These are phyloP conservation scores for Macrobrachium nipponense DNA, from an alignment of 1,140 invertebrate species.

Conservation along the genomic window DNA sequence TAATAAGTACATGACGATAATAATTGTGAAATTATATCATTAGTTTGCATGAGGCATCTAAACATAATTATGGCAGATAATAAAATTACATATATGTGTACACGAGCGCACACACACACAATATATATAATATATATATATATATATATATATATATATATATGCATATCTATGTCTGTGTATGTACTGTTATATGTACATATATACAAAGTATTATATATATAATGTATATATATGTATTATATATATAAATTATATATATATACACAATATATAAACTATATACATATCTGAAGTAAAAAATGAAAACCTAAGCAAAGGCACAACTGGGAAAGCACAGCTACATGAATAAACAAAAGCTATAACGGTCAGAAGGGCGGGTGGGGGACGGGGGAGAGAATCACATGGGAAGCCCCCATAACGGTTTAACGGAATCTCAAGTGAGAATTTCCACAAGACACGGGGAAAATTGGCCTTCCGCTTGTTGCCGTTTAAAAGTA, in stretches of 20 bases:
- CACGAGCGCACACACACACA: too few species aligned
- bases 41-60: too few species aligned
- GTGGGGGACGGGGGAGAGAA: too few species aligned
- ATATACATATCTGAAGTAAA: background rate
- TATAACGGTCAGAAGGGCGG: background rate
- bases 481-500: background rate
- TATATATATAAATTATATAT: slow-evolving; percentile 20
- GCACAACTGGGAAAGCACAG: background rate
- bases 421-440: too few species aligned
- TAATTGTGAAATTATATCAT: too few species aligned
- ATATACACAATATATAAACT: background rate
- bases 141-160: background rate
- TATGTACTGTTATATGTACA: slow-evolving; percentile 1
- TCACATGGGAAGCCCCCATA: background rate
- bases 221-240: background rate
- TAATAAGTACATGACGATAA: too few species aligned
- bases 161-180: background rate
- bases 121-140: background rate
- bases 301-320: too few species aligned
- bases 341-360: background rate
- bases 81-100: too few species aligned
- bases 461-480: background rate
- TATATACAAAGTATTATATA: background rate
- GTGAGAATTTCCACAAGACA: background rate
- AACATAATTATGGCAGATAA: too few species aligned